A percentile compares a stretch with the other conserved stretches of the same genome.
Evolutionary conservation across 2,113 vertebrate species (phyloP).

Genomic region (Hippopotamus amphibius): DNA sequence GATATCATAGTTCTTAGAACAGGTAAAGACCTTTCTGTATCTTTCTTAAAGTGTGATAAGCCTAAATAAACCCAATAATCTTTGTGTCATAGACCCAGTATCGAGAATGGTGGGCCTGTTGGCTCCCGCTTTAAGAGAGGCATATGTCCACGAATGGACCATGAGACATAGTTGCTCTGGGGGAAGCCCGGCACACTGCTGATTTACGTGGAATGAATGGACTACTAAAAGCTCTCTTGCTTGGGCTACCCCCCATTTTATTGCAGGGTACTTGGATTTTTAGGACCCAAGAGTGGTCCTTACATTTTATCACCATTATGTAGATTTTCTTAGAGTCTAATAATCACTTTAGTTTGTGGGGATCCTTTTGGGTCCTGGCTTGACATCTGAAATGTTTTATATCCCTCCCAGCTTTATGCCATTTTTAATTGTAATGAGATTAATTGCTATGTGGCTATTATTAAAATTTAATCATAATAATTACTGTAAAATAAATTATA

Average conservation of each 20-base stretch:
- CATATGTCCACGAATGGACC: not conserved
- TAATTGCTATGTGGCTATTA: constrained; percentile 44
- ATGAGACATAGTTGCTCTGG: not conserved
- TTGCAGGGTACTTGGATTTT: not conserved
- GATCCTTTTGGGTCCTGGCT: not conserved
- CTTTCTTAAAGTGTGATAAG: not conserved
- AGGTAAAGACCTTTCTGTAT: not conserved
- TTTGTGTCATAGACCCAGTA: not conserved
- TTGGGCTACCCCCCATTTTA: not conserved
- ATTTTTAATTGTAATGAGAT: constrained; percentile 70
- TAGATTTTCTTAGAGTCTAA: not conserved
- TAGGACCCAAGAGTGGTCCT: not conserved
- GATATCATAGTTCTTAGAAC: not conserved
- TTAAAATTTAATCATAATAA: constrained; percentile 68
- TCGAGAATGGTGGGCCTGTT: not conserved
- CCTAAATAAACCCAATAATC: not conserved
- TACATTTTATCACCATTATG: not conserved
- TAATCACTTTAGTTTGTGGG: constrained; percentile 36
- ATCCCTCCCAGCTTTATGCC: constrained; percentile 16
- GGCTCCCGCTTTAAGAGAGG: not conserved
- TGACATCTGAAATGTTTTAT: constrained; percentile 51
- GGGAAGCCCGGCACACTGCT: not conserved
- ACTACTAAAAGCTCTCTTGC: not conserved
- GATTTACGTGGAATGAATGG: not conserved
- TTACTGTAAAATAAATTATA: constrained; percentile 73